Base-by-base conservation (phyloP, 2,888 invertebrate species). In the Herminia tarsipennalis region DNA sequence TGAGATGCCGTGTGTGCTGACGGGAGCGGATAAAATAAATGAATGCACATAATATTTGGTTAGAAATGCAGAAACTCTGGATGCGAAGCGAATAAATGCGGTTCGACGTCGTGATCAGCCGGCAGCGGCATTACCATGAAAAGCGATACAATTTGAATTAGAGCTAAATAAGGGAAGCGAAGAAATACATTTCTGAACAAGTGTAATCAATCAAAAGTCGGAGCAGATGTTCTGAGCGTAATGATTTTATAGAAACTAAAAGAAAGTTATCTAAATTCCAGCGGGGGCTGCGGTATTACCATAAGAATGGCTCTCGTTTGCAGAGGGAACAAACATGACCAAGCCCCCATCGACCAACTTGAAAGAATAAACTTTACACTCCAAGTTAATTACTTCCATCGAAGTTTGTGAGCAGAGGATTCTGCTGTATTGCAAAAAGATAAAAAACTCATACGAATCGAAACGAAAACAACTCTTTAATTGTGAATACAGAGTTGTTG, bases 21-120 rank as follows among this genome's bases (percentile, higher is more conserved):
- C 72, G 63, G 67, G 54, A 62, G 57, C 57, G 72, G 74, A 70
- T 76, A 74, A 79, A 79, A 80, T 79, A 83, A 87, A 88, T 86
- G 82, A 81, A 89, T 89, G 88, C 83, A 87, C 88, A 88, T 87
- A 86, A 81, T 79, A 86, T 87, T 87, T 86, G 84, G 80, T 83
- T 82, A 78, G 78, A 72, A 78, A 83, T 81, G 80, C 82, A 72
- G 66, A 62, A 18, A 61, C 50, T 49, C 62, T 63, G 66, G 61
- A 73, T 73, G 70, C 69, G 61, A 63, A 66, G 64, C 69, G 77
- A 78, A 81, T 79, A 81, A 75, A 81, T 67, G 66, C 50, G 49
- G 54, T 37, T 62, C 67, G 54, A 63, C 65, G 63, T 72, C 70
- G 73, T 65, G 75, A 78, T 71, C 74, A 70, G 63, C 65, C 49